Conservation (phyloP, 2,113 vertebrate species). For the Chauna torquata region DNA sequence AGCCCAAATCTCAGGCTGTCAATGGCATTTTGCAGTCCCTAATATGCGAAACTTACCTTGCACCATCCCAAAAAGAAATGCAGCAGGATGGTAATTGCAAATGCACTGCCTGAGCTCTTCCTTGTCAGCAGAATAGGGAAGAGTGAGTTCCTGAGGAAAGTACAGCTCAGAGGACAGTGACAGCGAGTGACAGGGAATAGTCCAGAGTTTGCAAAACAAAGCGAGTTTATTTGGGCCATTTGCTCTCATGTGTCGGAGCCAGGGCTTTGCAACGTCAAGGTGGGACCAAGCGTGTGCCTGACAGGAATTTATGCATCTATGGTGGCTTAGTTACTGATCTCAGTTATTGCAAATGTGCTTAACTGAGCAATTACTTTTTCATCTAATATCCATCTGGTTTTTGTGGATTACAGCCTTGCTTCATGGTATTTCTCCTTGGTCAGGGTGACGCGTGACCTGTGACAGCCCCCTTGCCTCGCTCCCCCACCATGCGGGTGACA, state of each 20-base stretch:
- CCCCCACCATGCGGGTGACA: constrained; percentile 9
- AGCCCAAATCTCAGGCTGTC: not conserved
- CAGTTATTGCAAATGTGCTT: not conserved
- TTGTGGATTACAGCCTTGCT: not conserved
- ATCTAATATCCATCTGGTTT: not conserved
- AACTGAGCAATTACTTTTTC: not conserved
- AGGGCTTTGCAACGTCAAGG: not conserved
- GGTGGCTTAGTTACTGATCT: not conserved
- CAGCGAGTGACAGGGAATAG: not conserved
- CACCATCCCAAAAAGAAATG: not conserved
- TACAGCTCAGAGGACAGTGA: not conserved
- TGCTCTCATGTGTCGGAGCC: rapidly evolving
- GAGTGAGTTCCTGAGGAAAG: not conserved
- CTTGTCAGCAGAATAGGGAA: not conserved
- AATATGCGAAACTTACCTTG: not conserved
- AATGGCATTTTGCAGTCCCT: not conserved
- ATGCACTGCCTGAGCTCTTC: not conserved
- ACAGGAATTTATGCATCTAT: not conserved
- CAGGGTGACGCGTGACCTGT: not conserved
- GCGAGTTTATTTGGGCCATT: rapidly evolving
- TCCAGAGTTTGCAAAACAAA: not conserved
- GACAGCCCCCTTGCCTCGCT: not conserved
- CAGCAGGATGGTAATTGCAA: not conserved
- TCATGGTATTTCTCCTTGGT: not conserved
- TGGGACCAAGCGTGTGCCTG: not conserved